A percentile compares a stretch with the other conserved stretches of the same genome.
These are phyloP conservation scores for Thamnaconus septentrionalis DNA, from an alignment of 2,113 vertebrate species.

Conservation along the genomic window DNA sequence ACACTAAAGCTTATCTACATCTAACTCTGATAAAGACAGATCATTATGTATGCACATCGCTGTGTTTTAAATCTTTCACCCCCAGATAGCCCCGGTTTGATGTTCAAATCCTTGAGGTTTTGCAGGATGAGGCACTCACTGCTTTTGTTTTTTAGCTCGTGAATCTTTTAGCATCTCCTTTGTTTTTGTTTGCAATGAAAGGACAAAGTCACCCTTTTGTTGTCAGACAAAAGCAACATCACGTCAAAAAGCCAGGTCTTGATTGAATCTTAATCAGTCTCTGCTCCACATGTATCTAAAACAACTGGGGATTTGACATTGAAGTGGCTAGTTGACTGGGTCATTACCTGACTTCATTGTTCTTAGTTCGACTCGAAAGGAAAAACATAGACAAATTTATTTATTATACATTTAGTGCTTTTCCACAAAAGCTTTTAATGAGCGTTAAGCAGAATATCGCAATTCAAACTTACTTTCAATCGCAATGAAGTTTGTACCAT, in stretches of 20 bases:
- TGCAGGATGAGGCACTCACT: constrained; percentile 18
- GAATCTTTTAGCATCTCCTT: constrained; percentile 30
- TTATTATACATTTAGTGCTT: too few relatives aligned
- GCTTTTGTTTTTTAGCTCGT: constrained; percentile 27
- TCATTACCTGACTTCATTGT: too few relatives aligned
- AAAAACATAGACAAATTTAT: too few relatives aligned
- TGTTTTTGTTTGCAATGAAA: constrained; percentile 23
- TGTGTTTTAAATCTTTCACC: not conserved
- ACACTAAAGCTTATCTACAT: not conserved
- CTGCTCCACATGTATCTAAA: not conserved
- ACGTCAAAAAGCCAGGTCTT: constrained; percentile 15
- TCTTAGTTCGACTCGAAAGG: too few relatives aligned
- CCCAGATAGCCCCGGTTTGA: constrained; percentile 5
- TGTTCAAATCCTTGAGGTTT: constrained; percentile 6
- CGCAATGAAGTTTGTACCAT: too few relatives aligned
- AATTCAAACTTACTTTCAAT: too few relatives aligned
- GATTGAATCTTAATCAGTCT: constrained; percentile 19
- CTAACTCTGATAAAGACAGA: not conserved
- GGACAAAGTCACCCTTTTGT: not conserved
- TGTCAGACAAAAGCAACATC: constrained; percentile 1
- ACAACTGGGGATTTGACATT: not conserved
- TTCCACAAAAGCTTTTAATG: too few relatives aligned
- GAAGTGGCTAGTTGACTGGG: too few relatives aligned
- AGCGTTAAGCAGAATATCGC: too few relatives aligned
- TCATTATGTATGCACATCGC: too few relatives aligned